These are phyloP conservation scores for Holcopasites calliopsidis DNA, from an alignment of 1,140 invertebrate genomes.

Conservation along the genomic window DNA sequence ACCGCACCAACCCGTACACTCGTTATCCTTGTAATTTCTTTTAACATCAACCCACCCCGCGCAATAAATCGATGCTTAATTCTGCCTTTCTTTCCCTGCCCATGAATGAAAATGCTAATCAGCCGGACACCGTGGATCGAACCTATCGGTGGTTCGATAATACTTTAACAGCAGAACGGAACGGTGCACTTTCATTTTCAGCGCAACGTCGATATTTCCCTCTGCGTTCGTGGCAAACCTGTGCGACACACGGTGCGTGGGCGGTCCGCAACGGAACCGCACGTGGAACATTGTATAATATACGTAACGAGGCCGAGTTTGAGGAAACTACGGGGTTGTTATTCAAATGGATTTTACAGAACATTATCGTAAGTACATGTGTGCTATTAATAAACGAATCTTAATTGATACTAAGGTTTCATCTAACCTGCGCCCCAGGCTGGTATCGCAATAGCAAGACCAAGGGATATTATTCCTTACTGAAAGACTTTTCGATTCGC, in stretches of 20 bases:
- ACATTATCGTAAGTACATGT: too few species aligned
- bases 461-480: not conserved
- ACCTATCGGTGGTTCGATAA: conserved; percentile 42
- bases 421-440: not conserved
- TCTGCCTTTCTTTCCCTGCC: conserved; percentile 30
- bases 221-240: conserved; percentile 18
- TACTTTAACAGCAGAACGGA: conserved; percentile 25
- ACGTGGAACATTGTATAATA: conserved; percentile 46
- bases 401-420: not conserved
- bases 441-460: not conserved
- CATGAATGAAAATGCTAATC: conserved; percentile 48
- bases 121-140: not conserved
- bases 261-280: conserved; percentile 53
- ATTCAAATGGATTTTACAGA: conserved; percentile 28
- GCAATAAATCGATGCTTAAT: conserved; percentile 30
- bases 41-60: not conserved
- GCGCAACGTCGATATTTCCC: conserved; percentile 37
- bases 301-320: conserved; percentile 3
- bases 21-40: conserved; percentile 28
- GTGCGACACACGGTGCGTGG: conserved; percentile 49
- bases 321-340: not conserved
- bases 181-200: conserved; percentile 57
- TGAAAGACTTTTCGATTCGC: not conserved
- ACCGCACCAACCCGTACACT: too few species aligned
- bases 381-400: too few species aligned